These are phyloP conservation scores for Leptocoma aspasia DNA, from an alignment of 2,113 vertebrate species.

Conservation along the genomic window DNA sequence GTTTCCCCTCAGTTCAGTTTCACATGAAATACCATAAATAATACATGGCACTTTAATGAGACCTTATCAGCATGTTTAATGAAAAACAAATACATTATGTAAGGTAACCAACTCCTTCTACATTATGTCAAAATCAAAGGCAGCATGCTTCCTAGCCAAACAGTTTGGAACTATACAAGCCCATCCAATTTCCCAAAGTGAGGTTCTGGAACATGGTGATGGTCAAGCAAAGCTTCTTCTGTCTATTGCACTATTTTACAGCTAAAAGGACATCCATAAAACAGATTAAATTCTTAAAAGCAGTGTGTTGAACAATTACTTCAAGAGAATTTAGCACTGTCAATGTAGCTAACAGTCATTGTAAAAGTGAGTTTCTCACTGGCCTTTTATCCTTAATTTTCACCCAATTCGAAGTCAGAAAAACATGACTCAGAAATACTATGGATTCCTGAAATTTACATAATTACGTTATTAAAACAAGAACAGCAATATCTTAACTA, in stretches of 20 bases:
- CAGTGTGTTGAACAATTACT: not conserved
- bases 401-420: not conserved
- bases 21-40: conserved; percentile 71
- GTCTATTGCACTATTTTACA: not conserved
- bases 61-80: conserved; percentile 74
- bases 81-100: conserved; percentile 73
- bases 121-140: conserved; percentile 22
- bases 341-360: not conserved
- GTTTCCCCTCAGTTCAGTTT: conserved; percentile 64
- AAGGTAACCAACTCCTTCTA: conserved; percentile 53
- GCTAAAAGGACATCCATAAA: conserved; percentile 10
- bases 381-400: not conserved
- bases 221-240: conserved; percentile 17
- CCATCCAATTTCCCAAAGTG: conserved; percentile 47
- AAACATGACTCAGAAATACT: not conserved
- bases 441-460: not conserved
- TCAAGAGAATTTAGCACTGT: not conserved
- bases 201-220: conserved; percentile 21
- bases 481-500: not conserved
- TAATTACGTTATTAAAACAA: not conserved
- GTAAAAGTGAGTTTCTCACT: not conserved
- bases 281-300: not conserved
- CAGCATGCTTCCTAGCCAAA: conserved; percentile 3
- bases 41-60: conserved; percentile 72
- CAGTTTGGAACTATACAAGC: not conserved